Percentiles rank a stretch among this genome's conserved stretches.
These are phyloP conservation scores for Picus viridis DNA, from an alignment of 2,797 vertebrate genomes.

Conservation along the genomic window DNA sequence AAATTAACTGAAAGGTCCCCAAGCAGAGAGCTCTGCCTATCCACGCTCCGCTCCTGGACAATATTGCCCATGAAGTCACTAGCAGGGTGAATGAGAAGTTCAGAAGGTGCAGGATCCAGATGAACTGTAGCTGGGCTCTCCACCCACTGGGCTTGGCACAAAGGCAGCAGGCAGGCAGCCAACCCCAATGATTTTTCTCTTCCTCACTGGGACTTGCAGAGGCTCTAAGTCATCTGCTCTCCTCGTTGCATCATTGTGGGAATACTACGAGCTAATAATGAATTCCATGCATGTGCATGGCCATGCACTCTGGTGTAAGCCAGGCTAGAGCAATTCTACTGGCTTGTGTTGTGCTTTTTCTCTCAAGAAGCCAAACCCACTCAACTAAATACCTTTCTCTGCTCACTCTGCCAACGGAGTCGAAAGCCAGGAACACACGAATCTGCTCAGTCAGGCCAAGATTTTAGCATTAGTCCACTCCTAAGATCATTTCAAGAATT, in stretches of 20 bases:
- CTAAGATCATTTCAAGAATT: neutral
- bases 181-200: neutral
- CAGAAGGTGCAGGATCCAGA: neutral
- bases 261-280: neutral
- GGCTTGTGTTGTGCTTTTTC: rapidly evolving
- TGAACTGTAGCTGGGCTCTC: neutral
- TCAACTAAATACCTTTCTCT: neutral
- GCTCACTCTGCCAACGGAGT: neutral
- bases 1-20: neutral
- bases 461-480: neutral
- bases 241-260: neutral
- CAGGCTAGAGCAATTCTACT: neutral
- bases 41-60: neutral
- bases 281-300: neutral
- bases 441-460: neutral
- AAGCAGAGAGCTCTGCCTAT: neutral
- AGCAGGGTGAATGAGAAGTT: neutral
- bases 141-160: neutral
- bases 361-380: neutral
- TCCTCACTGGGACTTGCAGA: neutral
- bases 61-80: rapidly evolving
- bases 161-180: neutral
- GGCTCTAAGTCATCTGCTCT: neutral
- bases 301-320: neutral
- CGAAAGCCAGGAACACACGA: neutral